phyloP scores from a whole-genome alignment of 2,113 vertebrate species.

The Sinocyclocheilus anshuiensis region DNA sequence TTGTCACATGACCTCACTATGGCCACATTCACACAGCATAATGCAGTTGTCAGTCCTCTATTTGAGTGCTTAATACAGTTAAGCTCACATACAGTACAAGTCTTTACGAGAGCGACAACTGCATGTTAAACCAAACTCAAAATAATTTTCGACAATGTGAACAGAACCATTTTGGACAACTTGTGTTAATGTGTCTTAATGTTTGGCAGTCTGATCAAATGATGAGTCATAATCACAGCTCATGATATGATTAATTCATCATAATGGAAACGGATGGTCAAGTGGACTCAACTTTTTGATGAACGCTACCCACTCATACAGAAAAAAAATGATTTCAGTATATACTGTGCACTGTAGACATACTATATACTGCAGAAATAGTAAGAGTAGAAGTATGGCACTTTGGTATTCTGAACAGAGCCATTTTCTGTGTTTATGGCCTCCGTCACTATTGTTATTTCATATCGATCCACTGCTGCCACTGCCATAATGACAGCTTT shows the following conservation, averaged over 20 bases:
- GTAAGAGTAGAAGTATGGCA: neutral
- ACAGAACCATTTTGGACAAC: no score
- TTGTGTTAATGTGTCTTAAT: no score
- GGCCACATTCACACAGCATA: no score
- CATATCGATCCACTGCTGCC: neutral
- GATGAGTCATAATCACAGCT: neutral
- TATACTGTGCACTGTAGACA: neutral
- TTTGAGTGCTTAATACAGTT: no score
- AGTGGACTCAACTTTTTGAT: neutral
- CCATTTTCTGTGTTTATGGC: neutral
- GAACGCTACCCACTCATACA: neutral
- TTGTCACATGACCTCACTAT: no score
- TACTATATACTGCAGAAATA: neutral
- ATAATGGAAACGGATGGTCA: neutral
- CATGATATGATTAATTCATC: neutral
- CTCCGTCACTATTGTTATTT: neutral
- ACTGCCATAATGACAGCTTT: neutral
- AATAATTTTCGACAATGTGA: no score
- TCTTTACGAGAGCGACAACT: no score
- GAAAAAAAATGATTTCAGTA: no score
- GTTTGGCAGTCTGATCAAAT: no score
- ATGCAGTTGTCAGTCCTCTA: no score
- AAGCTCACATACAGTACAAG: no score
- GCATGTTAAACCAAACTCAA: no score
- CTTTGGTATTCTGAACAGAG: neutral